phyloP scores from a whole-genome alignment of 1,140 invertebrate genomes.

The Geopemphigus sp. region DNA sequence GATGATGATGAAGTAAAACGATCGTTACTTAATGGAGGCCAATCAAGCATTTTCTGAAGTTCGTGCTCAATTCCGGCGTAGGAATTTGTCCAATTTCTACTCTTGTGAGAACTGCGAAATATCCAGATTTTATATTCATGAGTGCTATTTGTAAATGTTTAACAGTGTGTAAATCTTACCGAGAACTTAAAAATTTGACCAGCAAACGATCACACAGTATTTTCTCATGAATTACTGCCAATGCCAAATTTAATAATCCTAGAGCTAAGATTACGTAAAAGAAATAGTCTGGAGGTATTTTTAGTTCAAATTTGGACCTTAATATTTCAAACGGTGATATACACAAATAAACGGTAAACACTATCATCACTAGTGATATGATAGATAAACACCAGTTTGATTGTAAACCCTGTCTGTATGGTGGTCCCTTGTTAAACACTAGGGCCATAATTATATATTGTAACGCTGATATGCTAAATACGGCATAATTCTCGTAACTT shows the following conservation, averaged over 20 bases:
- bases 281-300: conserved; percentile 67
- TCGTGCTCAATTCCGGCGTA: conserved; percentile 35
- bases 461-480: conserved; percentile 85
- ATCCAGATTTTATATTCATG: too few relatives aligned
- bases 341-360: conserved; percentile 54
- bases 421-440: conserved; percentile 85
- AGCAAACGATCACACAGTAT: conserved; percentile 35
- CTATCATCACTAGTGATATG: conserved; percentile 67
- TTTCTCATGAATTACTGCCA: conserved; percentile 52
- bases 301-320: conserved; percentile 63
- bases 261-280: conserved; percentile 63
- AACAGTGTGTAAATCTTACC: conserved; percentile 29
- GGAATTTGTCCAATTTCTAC: conserved; percentile 30
- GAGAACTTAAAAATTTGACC: conserved; percentile 38
- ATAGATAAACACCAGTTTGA: conserved; percentile 65
- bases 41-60: conserved; percentile 29
- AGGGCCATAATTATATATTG: conserved; percentile 90
- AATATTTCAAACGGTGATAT: conserved; percentile 65
- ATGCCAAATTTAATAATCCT: conserved; percentile 60
- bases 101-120: conserved; percentile 34
- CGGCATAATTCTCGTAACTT: conserved; percentile 78
- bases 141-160: too few relatives aligned
- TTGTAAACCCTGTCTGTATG: conserved; percentile 74
- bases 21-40: conserved; percentile 37
- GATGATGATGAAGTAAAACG: conserved; percentile 31